Percentiles rank a stretch among this genome's conserved stretches.
Evolutionary conservation across 2,797 vertebrate genomes (phyloP).

Genomic region (Pseudochirops cupreus): DNA sequence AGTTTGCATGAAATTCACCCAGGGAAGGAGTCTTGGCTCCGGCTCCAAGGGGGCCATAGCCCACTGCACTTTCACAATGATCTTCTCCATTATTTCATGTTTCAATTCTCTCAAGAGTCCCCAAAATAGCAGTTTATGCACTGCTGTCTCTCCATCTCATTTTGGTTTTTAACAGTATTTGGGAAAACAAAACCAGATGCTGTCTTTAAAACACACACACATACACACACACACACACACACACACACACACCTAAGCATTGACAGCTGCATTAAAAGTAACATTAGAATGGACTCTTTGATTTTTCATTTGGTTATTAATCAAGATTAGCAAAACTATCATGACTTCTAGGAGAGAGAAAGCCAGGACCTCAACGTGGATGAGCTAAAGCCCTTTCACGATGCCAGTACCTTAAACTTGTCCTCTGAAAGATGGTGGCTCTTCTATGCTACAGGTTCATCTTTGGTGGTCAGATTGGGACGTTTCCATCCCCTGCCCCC

Average conservation of each 20-base stretch:
- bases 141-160: slow-evolving; percentile 61
- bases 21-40: not conserved
- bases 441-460: not conserved
- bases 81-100: slow-evolving; percentile 54
- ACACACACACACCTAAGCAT: slow-evolving; percentile 9
- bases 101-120: slow-evolving; percentile 64
- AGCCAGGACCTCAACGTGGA: slow-evolving; percentile 9
- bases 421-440: not conserved
- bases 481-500: not conserved
- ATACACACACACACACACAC: not conserved
- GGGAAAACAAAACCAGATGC: slow-evolving; percentile 74
- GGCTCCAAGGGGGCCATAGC: not conserved
- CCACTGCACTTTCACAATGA: slow-evolving; percentile 26
- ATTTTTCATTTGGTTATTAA: slow-evolving; percentile 29
- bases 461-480: not conserved
- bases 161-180: slow-evolving; percentile 63
- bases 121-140: slow-evolving; percentile 64
- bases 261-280: slow-evolving; percentile 58
- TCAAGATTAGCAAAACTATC: not conserved
- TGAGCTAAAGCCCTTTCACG: not conserved
- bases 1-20: not conserved
- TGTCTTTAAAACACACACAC: slow-evolving; percentile 42
- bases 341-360: not conserved
- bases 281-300: not conserved
- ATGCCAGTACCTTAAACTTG: not conserved